These are phyloP conservation scores for Gouania willdenowi DNA, from an alignment of 2,797 vertebrate genomes.

Conservation along the genomic window DNA sequence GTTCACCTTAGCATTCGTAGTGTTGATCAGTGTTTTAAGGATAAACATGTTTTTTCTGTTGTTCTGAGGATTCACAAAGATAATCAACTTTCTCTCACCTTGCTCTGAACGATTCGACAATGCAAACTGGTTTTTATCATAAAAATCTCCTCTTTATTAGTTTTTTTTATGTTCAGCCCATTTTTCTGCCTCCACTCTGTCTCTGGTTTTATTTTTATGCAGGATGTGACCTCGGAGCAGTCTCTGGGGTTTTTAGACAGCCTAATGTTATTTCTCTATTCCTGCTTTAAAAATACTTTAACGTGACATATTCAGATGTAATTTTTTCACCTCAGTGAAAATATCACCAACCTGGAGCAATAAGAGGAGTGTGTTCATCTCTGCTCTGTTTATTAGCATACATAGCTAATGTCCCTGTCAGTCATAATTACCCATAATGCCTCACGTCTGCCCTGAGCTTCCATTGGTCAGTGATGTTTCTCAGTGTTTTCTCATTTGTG, in stretches of 20 bases:
- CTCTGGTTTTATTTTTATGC: constrained; percentile 31
- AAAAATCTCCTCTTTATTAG: constrained; percentile 22
- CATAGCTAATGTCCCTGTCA: no score
- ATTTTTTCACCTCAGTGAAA: constrained; percentile 27
- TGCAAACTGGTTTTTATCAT: constrained; percentile 39
- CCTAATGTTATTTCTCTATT: constrained; percentile 38
- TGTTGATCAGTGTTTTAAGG: no score
- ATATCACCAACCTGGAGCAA: constrained; percentile 20
- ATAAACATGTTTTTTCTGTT: no score
- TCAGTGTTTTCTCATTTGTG: no score
- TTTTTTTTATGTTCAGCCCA: constrained; percentile 5
- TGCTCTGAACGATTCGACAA: constrained; percentile 41
- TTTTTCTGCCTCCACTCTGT: constrained; percentile 15
- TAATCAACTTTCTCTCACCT: constrained; percentile 35
- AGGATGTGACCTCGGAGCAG: constrained; percentile 31
- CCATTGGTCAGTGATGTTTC: no score
- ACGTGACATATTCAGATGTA: constrained; percentile 16
- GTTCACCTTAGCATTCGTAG: no score
- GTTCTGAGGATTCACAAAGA: no score
- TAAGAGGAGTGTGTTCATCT: neutral
- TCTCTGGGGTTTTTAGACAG: constrained; percentile 36
- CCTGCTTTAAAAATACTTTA: constrained; percentile 57
- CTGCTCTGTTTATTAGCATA: no score
- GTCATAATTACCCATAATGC: no score
- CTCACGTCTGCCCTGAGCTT: no score